phyloP scores from a whole-genome alignment of 2,888 invertebrate species.

The Pheosia tremula region DNA sequence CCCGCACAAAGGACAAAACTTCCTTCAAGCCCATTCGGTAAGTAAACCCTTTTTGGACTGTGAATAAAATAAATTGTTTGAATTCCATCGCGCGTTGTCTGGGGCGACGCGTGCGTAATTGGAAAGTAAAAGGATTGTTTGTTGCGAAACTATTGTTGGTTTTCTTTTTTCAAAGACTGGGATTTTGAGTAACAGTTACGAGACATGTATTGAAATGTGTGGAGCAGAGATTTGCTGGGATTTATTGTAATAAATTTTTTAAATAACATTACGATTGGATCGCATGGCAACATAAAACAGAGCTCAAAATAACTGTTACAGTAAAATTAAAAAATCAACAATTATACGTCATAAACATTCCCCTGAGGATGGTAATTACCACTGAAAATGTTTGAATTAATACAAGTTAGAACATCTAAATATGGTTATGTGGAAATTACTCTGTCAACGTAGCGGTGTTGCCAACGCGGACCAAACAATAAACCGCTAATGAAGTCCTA shows the following conservation, averaged over 20 bases:
- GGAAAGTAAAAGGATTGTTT: slow-evolving; percentile 50
- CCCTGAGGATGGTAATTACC: too few relatives aligned
- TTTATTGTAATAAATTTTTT: too few relatives aligned
- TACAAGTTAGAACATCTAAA: background rate
- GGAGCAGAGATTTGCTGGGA: background rate
- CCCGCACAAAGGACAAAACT: slow-evolving; percentile 50
- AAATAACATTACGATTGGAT: too few relatives aligned
- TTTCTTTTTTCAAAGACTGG: slow-evolving; percentile 2
- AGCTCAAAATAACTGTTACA: too few relatives aligned
- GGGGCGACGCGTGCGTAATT: slow-evolving; percentile 49
- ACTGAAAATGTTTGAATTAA: too few relatives aligned
- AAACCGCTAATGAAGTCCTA: slow-evolving; percentile 39
- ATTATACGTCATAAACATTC: too few relatives aligned
- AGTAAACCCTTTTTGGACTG: slow-evolving; percentile 52
- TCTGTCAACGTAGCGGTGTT: background rate
- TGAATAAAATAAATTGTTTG: slow-evolving; percentile 63
- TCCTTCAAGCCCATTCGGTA: slow-evolving; percentile 37
- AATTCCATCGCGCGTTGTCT: slow-evolving; percentile 50
- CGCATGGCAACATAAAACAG: too few relatives aligned
- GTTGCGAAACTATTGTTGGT: slow-evolving; percentile 14
- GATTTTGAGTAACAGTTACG: slow-evolving; percentile 8
- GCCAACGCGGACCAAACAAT: slow-evolving; percentile 16
- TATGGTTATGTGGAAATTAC: background rate
- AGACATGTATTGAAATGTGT: slow-evolving; percentile 3
- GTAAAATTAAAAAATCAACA: too few relatives aligned